These are phyloP conservation scores for Oscheius sp. DNA, from an alignment of 2,888 invertebrate species.

Conservation along the genomic window DNA sequence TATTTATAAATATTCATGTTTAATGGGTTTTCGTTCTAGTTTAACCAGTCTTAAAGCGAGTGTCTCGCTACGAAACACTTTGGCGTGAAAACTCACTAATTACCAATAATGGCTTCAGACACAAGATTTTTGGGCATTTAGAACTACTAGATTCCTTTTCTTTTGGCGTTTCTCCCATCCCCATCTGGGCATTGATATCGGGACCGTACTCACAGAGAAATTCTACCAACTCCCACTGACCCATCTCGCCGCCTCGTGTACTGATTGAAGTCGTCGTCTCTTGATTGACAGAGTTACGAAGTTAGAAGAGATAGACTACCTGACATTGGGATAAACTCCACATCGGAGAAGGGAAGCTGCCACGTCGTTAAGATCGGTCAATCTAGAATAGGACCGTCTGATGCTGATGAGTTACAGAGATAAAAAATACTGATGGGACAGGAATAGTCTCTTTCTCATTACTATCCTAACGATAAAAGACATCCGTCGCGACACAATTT, in stretches of 20 bases:
- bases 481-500: no score
- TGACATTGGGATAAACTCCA: conserved; percentile 89
- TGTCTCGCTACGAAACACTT: no score
- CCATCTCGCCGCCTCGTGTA: conserved; percentile 98
- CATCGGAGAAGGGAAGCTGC: conserved; percentile 93
- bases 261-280: conserved; percentile 56
- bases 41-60: no score
- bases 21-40: no score
- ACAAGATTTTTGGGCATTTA: no score
- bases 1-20: conserved; percentile 2
- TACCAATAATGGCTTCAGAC: no score
- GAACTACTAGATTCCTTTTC: conserved; percentile 11
- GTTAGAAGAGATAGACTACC: conserved; percentile 68
- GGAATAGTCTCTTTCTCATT: no score
- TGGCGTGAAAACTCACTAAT: no score
- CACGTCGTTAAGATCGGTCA: conserved; percentile 79
- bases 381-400: no score
- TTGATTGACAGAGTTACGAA: neutral
- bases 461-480: no score
- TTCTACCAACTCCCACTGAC: conserved; percentile 96
- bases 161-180: conserved; percentile 94
- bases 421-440: no score
- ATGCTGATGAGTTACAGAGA: no score
- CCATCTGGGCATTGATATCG: conserved; percentile 94
- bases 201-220: conserved; percentile 94